Base-by-base conservation (phyloP, 2,797 vertebrate genomes). In the Oryzias sinensis region DNA sequence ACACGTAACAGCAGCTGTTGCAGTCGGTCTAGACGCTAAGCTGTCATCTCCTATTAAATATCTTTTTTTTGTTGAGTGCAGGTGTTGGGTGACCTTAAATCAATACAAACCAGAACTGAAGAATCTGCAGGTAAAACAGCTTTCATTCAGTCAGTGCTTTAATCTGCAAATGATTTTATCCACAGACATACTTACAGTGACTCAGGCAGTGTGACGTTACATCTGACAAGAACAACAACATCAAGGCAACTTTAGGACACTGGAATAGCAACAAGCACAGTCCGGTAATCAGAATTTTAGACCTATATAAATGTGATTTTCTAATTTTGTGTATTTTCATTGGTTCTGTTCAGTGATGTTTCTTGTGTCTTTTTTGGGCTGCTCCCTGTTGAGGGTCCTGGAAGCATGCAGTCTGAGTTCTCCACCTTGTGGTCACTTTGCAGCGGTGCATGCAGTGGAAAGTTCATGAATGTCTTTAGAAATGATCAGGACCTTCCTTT, bases 361-460 rank as follows among this genome's bases (percentile, higher is more conserved):
- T 45, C 22, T 56, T 5, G 18, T 59, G 0, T 45, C 22, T 56
- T 40, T 49, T n/a, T 6, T 16, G 7, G 44, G 41, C 16, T 50
- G 50, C 17, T 18, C n/a, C 4, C 43, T 59, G 24, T 14, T 66
- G 33, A 17, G 46, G 44, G 17, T 49, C 43, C 16, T 13, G 18
- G 18, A 29, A 9, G 14, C 59, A 51, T 20, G 63, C 44, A 16
- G 80, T 62, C 49, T 65, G 62, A 77, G 69, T 49, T 49, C 80
- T 48, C 86, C 84, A 74, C 60, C 80, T 9, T 52, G 80, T 89
- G 88, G 82, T 55, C 41, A 65, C 27, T 49, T 11, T 14, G 40
- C 44, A 45, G 42, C 44, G 78, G 49, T 83, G 62, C 80, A 82
- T 2, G 14, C 49, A 60, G 6, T 33, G 18, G 16, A 15, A 43